Base-by-base conservation (phyloP, 2,888 invertebrate genomes). In the Eristalinus aeneus region DNA sequence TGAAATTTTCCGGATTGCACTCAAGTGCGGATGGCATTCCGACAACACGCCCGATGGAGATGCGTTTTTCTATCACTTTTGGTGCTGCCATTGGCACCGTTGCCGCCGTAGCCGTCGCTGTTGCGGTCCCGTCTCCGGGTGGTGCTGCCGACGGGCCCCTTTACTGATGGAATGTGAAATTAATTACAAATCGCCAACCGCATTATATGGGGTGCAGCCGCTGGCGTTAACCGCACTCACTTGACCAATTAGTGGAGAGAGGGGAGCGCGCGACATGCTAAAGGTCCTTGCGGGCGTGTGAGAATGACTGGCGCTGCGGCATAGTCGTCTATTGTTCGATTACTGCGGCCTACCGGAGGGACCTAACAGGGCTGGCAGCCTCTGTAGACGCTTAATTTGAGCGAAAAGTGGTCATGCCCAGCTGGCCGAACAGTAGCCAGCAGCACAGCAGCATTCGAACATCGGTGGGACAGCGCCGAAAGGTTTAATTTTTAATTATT, bases 101-200 rank as follows among this genome's bases (percentile, higher is more conserved):
- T 9, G n/a, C 39, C n/a, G 46, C 46, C 46, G 16, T 8, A n/a
- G 16, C 46, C 46, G 46, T 8, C 16, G n/a, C 8, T n/a, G 46
- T 16, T 46, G 46, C n/a, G 46, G 46, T 46, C 8, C 46, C 46
- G 46, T 46, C 27, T 27, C 9, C 46, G 46, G 16, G 16, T 46
- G 46, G 16, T 46, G 46, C 27, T 27, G 27, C 5, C 27, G 27
- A 27, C 27, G 27, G 16, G 16, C 46, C 23, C 22, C 56, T 56
- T 23, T 11, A 22, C 46, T 39, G 60, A 31, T 56, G 67, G 27
- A 67, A 67, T 67, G 53, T 67, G 54, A 67, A 67, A 67, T 67
- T 67, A 67, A 67, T 67, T 67, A 67, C 67, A 67, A 67, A 67
- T 67, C 27, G 67, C 53, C 27, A 46, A 67, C 53, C 67, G 56